Base-by-base conservation (phyloP, 2,797 vertebrate genomes). In the Cryptoprocta ferox region DNA sequence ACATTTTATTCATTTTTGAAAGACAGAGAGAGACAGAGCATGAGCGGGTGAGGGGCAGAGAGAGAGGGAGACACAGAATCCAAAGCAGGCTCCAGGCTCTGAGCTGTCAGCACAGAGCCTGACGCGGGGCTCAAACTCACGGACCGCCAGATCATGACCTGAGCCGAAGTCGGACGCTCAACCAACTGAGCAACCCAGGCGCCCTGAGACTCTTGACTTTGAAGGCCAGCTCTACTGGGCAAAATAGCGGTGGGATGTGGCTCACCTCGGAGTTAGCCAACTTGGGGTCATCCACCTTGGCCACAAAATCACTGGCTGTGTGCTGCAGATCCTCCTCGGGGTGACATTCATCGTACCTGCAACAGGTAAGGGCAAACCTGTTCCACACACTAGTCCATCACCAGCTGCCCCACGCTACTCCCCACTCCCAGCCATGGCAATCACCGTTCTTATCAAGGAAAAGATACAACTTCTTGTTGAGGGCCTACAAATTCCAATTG, bases 281-380 rank as follows among this genome's bases (percentile, higher is more conserved):
- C 95, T 99, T 99, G 2, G 99, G 99, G 98, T 99, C 99, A 28
- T 99, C 99, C 9, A 99, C 99, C 98, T 99, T 99, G 97, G 99
- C 98, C 35, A 99, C 99, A 14, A 99, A 99, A 97, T 99, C 99
- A 97, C 99, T 99, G 97, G 99, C 99, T 0, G 99, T 99, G 97
- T 99, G 99, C 97, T 99, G 99, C 94, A 99, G 98, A 70, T 99
- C 99, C 66, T 99, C 99, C 92, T 99, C 99, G 39, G 99, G 98
- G 19, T 99, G 99, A 94, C 99, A 99, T 61, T 99, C 99, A 75
- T 99, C 99, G 79, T 99, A 99, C 99, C 99, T 99, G 92, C 4
- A n/a, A 76, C 59, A 56, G 78, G 48, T 84, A 66, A 86, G 63
- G 13, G 89, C 85, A 97, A 5, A 70, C 59, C 28, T 0, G 30